Evolutionary conservation across 1,140 invertebrate genomes (phyloP), one percentile per base, ranked within the genome.

Genomic region (Megalopta genalis): DNA sequence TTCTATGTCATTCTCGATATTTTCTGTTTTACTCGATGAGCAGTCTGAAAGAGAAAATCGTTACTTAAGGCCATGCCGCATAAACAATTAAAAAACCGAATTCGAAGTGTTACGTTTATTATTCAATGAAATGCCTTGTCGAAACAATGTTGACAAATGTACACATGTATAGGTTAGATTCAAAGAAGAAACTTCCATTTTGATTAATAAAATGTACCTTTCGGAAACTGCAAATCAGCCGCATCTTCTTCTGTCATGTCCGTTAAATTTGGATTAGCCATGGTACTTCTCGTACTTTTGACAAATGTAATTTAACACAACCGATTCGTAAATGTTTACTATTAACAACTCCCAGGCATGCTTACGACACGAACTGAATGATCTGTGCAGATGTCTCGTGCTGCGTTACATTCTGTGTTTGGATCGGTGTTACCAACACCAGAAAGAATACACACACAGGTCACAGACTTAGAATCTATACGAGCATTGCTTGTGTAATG

Each of bases 151-250:
- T 42, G 8, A 77, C n/a, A 71, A 83, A 27, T 21, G 21, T 80
- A 42, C 69, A 5, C 2, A 63, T 57, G 54, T 49, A 57, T 27
- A 85, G 82, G 83, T 85, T 85, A 85, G 18, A 12, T 12, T 27
- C 37, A 52, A 32, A 7, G 5, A 54, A 10, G 0, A 9, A 37
- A 49, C 4, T 8, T 12, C 16, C 14, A 2, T 5, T 4, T 49
- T 2, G 10, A 9, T 21, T 5, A 1, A 65, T 25, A 37, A 1
- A 63, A 82, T 64, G 82, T 93, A 97, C 96, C 96, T 96, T 97
- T 97, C 0, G 97, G 97, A 94, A 97, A 97, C 83, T 97, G 96
- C 77, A 97, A 93, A 93, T 97, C 96, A 1, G 96, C 96, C 5
- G 96, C 96, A 91, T 97, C 96, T 93, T 97, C 97, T 90, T 97